Evolutionary conservation across 2,888 invertebrate genomes (phyloP).

Genomic region (Cantharis rufa): DNA sequence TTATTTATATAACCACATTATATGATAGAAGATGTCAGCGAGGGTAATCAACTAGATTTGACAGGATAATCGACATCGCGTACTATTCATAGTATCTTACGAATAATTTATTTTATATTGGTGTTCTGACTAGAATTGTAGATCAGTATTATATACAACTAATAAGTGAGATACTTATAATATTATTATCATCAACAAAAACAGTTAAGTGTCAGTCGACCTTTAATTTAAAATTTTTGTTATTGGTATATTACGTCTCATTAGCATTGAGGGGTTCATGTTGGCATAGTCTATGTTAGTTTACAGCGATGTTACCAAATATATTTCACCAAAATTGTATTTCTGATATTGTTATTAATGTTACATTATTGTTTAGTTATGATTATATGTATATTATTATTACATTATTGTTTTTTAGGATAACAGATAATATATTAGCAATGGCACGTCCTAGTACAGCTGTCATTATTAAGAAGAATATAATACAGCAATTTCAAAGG

Average conservation of each 20-base stretch:
- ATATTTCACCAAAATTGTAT: not conserved
- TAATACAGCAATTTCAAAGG: constrained; percentile 80
- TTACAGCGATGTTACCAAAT: not conserved
- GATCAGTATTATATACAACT: too few species aligned
- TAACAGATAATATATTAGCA: constrained; percentile 85
- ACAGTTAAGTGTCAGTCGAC: too few species aligned
- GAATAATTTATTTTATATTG: too few species aligned
- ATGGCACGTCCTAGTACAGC: constrained; percentile 85
- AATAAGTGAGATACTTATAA: too few species aligned
- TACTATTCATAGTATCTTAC: too few species aligned
- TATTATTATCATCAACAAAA: too few species aligned
- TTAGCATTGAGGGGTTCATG: not conserved
- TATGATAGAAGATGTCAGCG: too few species aligned
- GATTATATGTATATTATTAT: not conserved
- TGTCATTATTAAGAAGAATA: constrained; percentile 72
- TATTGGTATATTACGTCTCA: not conserved
- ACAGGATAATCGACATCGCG: too few species aligned
- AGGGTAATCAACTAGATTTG: too few species aligned
- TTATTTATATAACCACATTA: too few species aligned
- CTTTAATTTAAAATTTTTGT: too few species aligned
- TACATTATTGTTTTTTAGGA: constrained; percentile 62
- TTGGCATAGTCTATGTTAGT: not conserved
- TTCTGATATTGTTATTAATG: not conserved
- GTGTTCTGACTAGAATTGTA: too few species aligned
- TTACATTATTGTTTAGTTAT: not conserved